Evolutionary conservation across 2,888 invertebrate genomes (phyloP).

Genomic region (Eupithecia insigniata): DNA sequence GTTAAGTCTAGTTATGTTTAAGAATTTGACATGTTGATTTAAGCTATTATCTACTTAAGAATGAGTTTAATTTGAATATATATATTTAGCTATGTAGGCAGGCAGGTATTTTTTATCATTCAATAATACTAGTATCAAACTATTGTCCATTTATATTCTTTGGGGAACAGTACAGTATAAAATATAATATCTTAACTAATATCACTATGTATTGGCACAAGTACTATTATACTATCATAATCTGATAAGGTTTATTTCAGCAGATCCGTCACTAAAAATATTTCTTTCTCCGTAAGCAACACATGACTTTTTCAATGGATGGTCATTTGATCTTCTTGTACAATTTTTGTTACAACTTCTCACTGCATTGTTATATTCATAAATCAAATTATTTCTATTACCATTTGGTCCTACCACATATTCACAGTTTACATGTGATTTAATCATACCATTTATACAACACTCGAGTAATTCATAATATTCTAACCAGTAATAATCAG

Average conservation of each 20-base stretch:
- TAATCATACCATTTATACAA: constrained; percentile 86
- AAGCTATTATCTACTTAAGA: not conserved
- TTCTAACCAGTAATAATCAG: constrained; percentile 86
- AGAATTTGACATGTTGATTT: constrained; percentile 1
- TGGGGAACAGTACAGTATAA: not conserved
- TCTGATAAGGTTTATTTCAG: constrained; percentile 34
- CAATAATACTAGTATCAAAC: constrained; percentile 1
- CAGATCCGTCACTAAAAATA: constrained; percentile 40
- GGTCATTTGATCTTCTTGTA: constrained; percentile 72
- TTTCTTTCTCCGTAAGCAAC: constrained; percentile 72
- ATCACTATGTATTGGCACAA: not conserved
- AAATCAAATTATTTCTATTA: constrained; percentile 88
- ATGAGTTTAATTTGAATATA: not conserved
- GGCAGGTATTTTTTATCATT: constrained; percentile 36
- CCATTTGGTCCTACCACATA: constrained; percentile 90
- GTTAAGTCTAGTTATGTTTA: constrained; percentile 8
- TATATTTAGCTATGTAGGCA: constrained; percentile 15
- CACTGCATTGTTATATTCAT: constrained; percentile 86
- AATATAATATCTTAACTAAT: constrained; percentile 28
- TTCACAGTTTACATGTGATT: constrained; percentile 86
- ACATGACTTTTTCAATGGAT: constrained; percentile 84
- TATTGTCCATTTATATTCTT: not conserved
- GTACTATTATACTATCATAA: constrained; percentile 19
- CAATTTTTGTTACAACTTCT: constrained; percentile 85
- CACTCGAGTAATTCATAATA: constrained; percentile 90